Evolutionary conservation across 2,797 vertebrate species (phyloP).

Genomic region (Trachops cirrhosus): DNA sequence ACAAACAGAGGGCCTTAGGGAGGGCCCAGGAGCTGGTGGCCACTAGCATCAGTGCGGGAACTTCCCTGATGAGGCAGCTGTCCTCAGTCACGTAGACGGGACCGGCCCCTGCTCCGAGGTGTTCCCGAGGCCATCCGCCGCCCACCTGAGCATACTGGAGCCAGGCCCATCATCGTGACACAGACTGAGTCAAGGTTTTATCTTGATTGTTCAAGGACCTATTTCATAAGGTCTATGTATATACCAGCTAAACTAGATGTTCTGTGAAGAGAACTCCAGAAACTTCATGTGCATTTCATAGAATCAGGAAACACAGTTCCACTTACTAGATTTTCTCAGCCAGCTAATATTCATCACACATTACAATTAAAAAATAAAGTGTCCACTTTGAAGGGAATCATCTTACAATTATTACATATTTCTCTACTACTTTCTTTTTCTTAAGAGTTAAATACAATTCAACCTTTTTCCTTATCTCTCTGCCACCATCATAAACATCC

Average conservation of each 20-base stretch:
- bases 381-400: neutral
- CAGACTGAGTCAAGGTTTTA: neutral
- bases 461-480: neutral
- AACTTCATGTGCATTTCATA: neutral
- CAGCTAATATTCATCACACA: neutral
- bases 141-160: neutral
- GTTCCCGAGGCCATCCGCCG: neutral
- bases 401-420: neutral
- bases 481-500: neutral
- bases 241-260: neutral
- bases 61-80: accelerated
- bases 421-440: neutral
- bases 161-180: neutral
- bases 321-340: neutral
- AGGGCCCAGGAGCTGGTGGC: accelerated
- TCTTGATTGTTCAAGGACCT: neutral
- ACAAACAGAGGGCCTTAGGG: accelerated
- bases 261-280: neutral
- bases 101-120: neutral
- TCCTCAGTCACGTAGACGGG: accelerated
- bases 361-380: neutral
- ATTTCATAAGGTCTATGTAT: neutral
- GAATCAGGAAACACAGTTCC: neutral
- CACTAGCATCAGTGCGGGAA: accelerated
- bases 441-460: neutral